Base-by-base conservation (phyloP, 2,113 vertebrate species). In the Agapornis roseicollis region DNA sequence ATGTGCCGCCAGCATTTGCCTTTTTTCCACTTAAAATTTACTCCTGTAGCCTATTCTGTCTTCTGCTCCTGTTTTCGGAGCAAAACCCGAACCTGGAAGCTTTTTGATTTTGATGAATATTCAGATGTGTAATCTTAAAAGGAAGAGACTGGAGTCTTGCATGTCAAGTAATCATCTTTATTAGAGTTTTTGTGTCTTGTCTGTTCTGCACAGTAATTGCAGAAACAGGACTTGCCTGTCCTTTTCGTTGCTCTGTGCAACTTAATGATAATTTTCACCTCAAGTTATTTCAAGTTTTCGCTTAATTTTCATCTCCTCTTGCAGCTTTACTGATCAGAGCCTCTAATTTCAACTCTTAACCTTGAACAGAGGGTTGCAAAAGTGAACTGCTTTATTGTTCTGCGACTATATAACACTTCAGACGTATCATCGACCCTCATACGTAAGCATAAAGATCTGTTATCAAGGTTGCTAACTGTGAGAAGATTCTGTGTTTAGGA, bases 361-460 rank as follows among this genome's bases (percentile, higher is more conserved):
- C 82, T 97, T 95, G 93, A 94, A 23, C 47, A 55, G 77, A 73
- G 83, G 64, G 56, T 85, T 90, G 82, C 83, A 46, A 31, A 74
- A 89, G 31, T 58, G 65, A 90, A 46, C 13, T 88, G 71, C 76
- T 50, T 96, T 95, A 84, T 97, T 85, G 77, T 69, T 68, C 23
- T 13, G 24, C n/a, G 80, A 49, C 63, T 91, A 31, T 93, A 60
- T 68, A 91, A 93, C 61, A 9, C 87, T 96, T 85, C 70, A 87
- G 70, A 64, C 4, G 6, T 52, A 4, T 70, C 49, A 64, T 97
- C 92, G 90, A 20, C 94, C 85, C 82, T 80, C 83, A 4, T 6
- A 37, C 2, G 15, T 82, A 72, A 85, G 77, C 5, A 7, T 77
- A 65, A 80, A 81, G 65, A 52, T 86, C 80, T 91, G 50, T 73